Percentiles rank a stretch among this genome's conserved stretches.
Conservation (phyloP, 2,888 invertebrate genomes). For the Enoplolaimus lenunculus region DNA sequence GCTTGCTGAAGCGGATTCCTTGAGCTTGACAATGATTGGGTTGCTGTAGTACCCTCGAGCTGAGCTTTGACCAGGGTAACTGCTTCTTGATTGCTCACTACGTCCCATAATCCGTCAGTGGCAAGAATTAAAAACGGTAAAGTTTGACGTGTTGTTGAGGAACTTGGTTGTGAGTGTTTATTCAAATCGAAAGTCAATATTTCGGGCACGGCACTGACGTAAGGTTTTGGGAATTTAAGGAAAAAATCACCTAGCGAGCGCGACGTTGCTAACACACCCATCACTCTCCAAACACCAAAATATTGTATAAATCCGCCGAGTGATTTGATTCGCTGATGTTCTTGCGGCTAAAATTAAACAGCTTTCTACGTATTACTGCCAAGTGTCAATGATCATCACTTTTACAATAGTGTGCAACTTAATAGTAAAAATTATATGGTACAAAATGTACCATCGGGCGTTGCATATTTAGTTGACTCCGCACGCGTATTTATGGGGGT, state of each 20-base stretch:
- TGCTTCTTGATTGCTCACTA: slow-evolving; percentile 84
- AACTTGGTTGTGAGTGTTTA: slow-evolving; percentile 52
- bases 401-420: too few species aligned
- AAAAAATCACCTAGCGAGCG: slow-evolving; percentile 88
- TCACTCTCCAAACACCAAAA: slow-evolving; percentile 84
- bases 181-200: slow-evolving; percentile 78
- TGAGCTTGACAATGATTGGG: too few species aligned
- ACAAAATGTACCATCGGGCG: too few species aligned
- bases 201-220: slow-evolving; percentile 88
- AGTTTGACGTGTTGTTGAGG: slow-evolving; percentile 36
- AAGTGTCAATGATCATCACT: too few species aligned
- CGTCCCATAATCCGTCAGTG: slow-evolving; percentile 91
- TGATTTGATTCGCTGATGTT: too few species aligned
- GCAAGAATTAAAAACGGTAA: slow-evolving; percentile 72
- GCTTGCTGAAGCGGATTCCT: too few species aligned
- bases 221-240: slow-evolving; percentile 74
- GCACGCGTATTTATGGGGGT: too few species aligned
- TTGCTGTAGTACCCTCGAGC: slow-evolving; percentile 68
- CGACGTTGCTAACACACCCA: slow-evolving; percentile 82
- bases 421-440: too few species aligned
- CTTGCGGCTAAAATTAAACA: too few species aligned
- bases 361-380: too few species aligned
- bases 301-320: slow-evolving; percentile 78
- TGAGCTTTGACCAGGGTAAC: slow-evolving; percentile 26
- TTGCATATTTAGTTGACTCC: too few species aligned